Percentiles rank a stretch among this genome's conserved stretches.
These are phyloP conservation scores for Crotalus horridus DNA, from an alignment of 2,113 vertebrate species.

Conservation along the genomic window DNA sequence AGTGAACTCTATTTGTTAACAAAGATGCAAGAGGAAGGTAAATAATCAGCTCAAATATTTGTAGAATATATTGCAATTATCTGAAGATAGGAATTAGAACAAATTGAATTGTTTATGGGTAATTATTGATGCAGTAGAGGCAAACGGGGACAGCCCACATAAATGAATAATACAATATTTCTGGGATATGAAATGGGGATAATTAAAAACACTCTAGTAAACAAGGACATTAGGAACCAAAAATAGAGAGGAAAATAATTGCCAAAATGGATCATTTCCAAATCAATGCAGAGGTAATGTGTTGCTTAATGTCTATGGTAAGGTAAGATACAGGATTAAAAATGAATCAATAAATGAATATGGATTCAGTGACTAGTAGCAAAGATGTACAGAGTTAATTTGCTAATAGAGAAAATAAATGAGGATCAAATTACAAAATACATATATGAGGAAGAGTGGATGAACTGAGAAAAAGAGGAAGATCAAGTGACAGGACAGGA, in stretches of 20 bases:
- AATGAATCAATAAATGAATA: neutral
- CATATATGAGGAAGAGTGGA: neutral
- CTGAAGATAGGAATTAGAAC: conserved; percentile 43
- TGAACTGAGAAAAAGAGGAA: neutral
- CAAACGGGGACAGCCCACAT: conserved; percentile 13
- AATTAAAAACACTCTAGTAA: conserved; percentile 20
- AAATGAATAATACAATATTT: conserved; percentile 19
- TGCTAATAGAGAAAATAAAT: neutral
- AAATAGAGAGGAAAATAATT: conserved; percentile 9
- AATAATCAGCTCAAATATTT: conserved; percentile 73
- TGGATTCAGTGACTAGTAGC: neutral
- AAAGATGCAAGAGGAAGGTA: conserved; percentile 61
- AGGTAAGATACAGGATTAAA: neutral
- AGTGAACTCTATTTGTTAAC: conserved; percentile 68
- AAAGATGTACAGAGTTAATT: neutral
- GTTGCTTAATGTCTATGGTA: neutral
- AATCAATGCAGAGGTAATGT: neutral
- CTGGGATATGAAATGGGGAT: conserved; percentile 4
- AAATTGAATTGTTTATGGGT: conserved; percentile 23
- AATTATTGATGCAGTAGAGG: conserved; percentile 9
- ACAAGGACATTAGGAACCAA: neutral
- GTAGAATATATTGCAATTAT: conserved; percentile 69
- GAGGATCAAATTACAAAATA: neutral
- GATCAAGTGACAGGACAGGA: neutral
- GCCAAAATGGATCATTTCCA: neutral